Base-by-base conservation (phyloP, 2,797 vertebrate species). In the Heteromormyrus szaboi region DNA sequence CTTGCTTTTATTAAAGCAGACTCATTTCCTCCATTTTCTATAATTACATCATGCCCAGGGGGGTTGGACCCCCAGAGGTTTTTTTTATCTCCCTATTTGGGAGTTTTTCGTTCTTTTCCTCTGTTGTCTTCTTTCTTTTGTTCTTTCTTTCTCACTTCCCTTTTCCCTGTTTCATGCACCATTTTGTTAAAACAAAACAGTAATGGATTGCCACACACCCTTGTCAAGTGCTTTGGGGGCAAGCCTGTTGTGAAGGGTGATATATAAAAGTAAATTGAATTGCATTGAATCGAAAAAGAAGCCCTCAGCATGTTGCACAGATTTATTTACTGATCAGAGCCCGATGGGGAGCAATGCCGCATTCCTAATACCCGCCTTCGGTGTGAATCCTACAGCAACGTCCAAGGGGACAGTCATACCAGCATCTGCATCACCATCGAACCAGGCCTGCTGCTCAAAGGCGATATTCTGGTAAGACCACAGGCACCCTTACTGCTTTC, bases 391-490 rank as follows among this genome's bases (percentile, higher is more conserved):
- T 46, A 37, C 92, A 99, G 98, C 92, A 98, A 98, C 0, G 97
- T 99, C 88, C 98, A 98, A 90, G 97, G 98, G 86, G 98, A 96
- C 93, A 95, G 96, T 91, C 95, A 97, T 92, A 97, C 95, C 0
- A 98, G 97, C 90, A 98, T 99, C 95, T 99, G 98, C 92, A 99
- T 99, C 93, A 99, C 98, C 88, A 99, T 99, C 0, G 97, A 99
- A 88, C 98, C 98, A 0, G 98, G 98, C 25, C 95, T 98, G 89
- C 96, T 98, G 44, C 94, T 98, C 88, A 99, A 99, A 90, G 98
- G 98, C 0, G 98, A 99, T 93, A 98, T 99, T 90, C 91, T 99
- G 97, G 98, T 99, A 95, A 97, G 94, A 95, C 54, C 56, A 51
- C 22, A 85, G 22, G 11, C 22, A 51, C 81, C 44, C 9, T 5